Percentiles rank a stretch among this genome's conserved stretches.
phyloP scores from a whole-genome alignment of 2,113 vertebrate genomes.

The Leucopsar rothschildi region DNA sequence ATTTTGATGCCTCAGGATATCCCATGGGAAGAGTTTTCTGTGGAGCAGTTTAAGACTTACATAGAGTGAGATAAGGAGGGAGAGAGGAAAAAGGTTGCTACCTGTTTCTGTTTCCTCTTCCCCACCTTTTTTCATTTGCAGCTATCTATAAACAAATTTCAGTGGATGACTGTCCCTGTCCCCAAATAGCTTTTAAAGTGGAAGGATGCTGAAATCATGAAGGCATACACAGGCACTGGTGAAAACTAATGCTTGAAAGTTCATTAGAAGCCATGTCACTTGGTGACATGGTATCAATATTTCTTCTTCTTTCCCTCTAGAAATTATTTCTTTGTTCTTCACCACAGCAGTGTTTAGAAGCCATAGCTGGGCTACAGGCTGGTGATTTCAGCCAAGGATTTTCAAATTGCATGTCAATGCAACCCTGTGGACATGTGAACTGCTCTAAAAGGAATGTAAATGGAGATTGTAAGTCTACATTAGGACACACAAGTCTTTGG shows the following conservation, averaged over 20 bases:
- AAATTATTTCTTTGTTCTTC: background rate
- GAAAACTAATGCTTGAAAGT: background rate
- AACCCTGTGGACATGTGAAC: background rate
- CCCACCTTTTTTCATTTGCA: background rate
- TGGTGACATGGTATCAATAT: background rate
- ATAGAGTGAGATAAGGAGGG: background rate
- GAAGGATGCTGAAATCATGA: background rate
- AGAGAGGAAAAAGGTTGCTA: background rate
- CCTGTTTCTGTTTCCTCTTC: background rate
- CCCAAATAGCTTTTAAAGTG: background rate
- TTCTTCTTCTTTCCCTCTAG: background rate
- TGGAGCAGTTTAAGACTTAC: background rate
- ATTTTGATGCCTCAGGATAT: background rate
- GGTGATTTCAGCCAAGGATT: background rate
- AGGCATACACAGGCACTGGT: background rate
- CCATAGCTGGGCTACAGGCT: background rate
- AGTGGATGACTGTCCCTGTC: background rate
- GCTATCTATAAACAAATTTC: background rate
- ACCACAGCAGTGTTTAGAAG: background rate
- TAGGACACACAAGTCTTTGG: background rate
- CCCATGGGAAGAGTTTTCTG: background rate
- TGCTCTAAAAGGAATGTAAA: background rate
- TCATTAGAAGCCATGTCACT: background rate
- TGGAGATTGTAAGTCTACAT: background rate
- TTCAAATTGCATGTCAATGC: background rate